These are phyloP conservation scores for Spicauda simplicius DNA, from an alignment of 2,888 invertebrate species.

Conservation along the genomic window DNA sequence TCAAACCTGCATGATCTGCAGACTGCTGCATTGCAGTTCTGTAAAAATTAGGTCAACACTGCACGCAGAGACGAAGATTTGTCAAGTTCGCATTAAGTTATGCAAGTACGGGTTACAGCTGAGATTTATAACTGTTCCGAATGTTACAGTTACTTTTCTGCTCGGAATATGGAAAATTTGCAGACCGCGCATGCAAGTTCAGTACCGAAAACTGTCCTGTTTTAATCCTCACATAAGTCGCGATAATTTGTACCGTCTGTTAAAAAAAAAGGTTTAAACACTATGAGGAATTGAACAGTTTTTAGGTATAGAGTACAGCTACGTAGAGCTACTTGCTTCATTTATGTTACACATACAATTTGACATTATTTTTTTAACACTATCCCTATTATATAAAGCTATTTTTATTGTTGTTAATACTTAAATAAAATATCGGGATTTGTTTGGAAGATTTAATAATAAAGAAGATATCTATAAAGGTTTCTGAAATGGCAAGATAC, in stretches of 20 bases:
- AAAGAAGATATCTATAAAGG: neutral
- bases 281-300: too few species aligned
- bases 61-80: slow-evolving; percentile 52
- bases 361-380: too few species aligned
- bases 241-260: too few species aligned
- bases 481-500: neutral
- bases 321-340: too few species aligned
- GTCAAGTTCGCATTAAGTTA: slow-evolving; percentile 59
- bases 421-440: neutral
- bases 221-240: too few species aligned
- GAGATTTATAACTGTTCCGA: slow-evolving; percentile 35
- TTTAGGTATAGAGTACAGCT: too few species aligned
- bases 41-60: slow-evolving; percentile 70
- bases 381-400: too few species aligned
- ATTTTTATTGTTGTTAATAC: too few species aligned
- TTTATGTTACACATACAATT: too few species aligned
- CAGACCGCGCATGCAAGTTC: neutral
- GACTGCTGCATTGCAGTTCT: slow-evolving; percentile 73
- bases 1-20: slow-evolving; percentile 25
- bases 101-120: slow-evolving; percentile 29
- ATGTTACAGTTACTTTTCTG: slow-evolving; percentile 16
- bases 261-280: too few species aligned
- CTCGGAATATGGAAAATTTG: neutral
- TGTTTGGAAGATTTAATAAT: neutral
- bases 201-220: neutral